Conservation (phyloP, 1,140 invertebrate genomes). For the Coelopa frigida region DNA sequence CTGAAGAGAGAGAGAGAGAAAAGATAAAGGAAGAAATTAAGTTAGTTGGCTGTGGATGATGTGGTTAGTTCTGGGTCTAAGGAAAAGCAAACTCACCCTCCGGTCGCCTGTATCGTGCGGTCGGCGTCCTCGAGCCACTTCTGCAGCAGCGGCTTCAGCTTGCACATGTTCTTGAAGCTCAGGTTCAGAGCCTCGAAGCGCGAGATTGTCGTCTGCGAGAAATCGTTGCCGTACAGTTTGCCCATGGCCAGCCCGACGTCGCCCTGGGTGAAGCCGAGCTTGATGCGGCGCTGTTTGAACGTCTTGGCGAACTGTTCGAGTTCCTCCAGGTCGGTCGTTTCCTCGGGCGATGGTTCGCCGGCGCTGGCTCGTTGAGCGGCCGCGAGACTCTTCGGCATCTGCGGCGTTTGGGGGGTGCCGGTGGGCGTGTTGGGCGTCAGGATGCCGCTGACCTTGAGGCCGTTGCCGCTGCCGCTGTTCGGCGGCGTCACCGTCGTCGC, state of each 20-base stretch:
- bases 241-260: conserved; percentile 98
- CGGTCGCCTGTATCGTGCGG: conserved; percentile 74
- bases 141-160: conserved; percentile 91
- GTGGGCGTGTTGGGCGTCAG: conserved; percentile 47
- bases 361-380: conserved; percentile 47
- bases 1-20: conserved; percentile 11
- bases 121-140: conserved; percentile 98
- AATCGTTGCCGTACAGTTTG: conserved; percentile 96
- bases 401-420: conserved; percentile 45
- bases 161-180: conserved; percentile 99
- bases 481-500: conserved; percentile 42
- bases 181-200: conserved; percentile 96
- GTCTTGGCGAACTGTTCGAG: conserved; percentile 94
- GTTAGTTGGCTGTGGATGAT: too few species aligned
- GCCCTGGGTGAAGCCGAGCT: conserved; percentile 96
- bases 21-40: not conserved
- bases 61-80: not conserved
- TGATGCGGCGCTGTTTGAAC: conserved; percentile 92
- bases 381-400: conserved; percentile 47
- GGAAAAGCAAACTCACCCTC: conserved; percentile 20
- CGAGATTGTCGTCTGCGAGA: conserved; percentile 98
- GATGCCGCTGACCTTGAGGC: conserved; percentile 43
- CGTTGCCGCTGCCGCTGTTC: conserved; percentile 23
- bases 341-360: conserved; percentile 75
- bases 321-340: conserved; percentile 91